These are phyloP conservation scores for Rhagologus leucostigma DNA, from an alignment of 2,113 vertebrate genomes.

Conservation along the genomic window DNA sequence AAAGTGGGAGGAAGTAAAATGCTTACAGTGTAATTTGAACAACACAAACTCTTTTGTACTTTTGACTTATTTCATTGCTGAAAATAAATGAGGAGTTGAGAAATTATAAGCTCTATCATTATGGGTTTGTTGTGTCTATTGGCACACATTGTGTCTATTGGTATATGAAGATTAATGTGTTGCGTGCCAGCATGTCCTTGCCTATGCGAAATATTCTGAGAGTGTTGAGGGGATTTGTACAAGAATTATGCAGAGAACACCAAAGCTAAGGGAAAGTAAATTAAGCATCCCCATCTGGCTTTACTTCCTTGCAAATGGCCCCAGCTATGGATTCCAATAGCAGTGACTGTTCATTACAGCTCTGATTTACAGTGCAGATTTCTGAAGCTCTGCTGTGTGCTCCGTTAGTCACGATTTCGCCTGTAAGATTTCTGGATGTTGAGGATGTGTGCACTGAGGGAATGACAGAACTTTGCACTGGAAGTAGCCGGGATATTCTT, in stretches of 20 bases:
- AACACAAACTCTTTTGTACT: background rate
- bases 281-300: constrained; percentile 18
- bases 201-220: background rate
- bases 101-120: background rate
- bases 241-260: background rate
- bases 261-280: background rate
- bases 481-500: background rate
- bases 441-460: background rate
- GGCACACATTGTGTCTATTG: background rate
- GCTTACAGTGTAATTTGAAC: background rate
- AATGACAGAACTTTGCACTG: background rate
- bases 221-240: background rate
- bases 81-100: background rate
- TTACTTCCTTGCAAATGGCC: background rate
- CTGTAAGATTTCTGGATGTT: background rate
- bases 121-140: background rate
- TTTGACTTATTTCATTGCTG: background rate
- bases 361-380: background rate
- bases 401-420: background rate
- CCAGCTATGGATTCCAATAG: background rate
- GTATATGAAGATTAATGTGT: background rate
- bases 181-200: background rate
- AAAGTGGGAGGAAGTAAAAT: background rate
- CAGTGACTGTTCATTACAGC: background rate
- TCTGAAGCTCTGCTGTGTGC: background rate